Conservation (phyloP, 2,888 invertebrate species). For the Dermolepida albohirtum region DNA sequence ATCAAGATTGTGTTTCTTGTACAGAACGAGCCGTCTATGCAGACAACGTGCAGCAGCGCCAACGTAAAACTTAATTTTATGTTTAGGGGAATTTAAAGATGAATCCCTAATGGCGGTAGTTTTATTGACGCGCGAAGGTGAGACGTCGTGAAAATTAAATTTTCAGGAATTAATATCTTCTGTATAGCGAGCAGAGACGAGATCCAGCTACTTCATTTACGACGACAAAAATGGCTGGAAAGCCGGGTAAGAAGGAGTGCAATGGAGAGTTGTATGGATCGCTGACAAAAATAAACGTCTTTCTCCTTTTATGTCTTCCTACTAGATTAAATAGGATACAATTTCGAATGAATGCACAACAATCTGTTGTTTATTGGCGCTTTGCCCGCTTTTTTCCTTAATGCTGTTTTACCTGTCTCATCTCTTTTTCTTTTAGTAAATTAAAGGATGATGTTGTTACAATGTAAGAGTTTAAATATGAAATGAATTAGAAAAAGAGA, state of each 20-base stretch:
- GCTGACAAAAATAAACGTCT: conserved; percentile 24
- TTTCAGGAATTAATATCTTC: conserved; percentile 38
- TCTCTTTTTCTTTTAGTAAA: background rate
- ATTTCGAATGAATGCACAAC: conserved; percentile 30
- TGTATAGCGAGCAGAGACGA: background rate
- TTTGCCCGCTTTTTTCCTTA: background rate
- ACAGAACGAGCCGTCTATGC: too few species aligned
- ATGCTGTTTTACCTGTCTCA: conserved; percentile 2
- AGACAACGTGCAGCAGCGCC: background rate
- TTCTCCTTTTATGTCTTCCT: conserved; percentile 29
- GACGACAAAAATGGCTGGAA: conserved; percentile 11
- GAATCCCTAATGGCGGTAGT: conserved; percentile 33
- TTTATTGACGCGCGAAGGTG: conserved; percentile 35
- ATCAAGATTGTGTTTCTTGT: too few species aligned
- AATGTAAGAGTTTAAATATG: background rate
- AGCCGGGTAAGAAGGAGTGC: conserved; percentile 1
- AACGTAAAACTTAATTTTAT: conserved; percentile 26
- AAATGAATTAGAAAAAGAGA: too few species aligned
- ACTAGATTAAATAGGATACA: conserved; percentile 24
- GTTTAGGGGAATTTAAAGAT: conserved; percentile 23
- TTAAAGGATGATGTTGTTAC: conserved; percentile 5
- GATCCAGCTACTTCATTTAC: conserved; percentile 22
- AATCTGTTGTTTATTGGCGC: conserved; percentile 32
- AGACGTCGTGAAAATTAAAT: conserved; percentile 36
- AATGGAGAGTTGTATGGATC: background rate